phyloP scores from a whole-genome alignment of 2,113 vertebrate species.

The Pelusios castaneus region DNA sequence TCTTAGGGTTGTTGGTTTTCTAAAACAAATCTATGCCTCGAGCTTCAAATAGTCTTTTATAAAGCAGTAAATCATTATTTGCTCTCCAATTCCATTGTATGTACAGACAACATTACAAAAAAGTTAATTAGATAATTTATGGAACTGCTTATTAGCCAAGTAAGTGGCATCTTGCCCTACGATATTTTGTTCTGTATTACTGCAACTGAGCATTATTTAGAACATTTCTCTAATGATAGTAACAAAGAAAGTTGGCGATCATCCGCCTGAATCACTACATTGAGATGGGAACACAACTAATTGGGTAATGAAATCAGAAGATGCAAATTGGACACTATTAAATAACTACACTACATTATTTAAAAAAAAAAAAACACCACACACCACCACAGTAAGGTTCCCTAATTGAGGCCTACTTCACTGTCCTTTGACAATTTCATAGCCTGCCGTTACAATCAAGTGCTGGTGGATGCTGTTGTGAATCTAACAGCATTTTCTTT shows the following conservation, averaged over 20 bases:
- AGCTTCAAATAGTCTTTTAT: background rate
- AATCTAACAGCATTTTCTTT: background rate
- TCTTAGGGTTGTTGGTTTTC: background rate
- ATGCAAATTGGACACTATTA: background rate
- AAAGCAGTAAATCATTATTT: background rate
- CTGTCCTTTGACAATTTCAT: accelerated
- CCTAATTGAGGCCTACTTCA: background rate
- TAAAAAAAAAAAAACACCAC: slow-evolving; percentile 1
- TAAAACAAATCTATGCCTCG: background rate
- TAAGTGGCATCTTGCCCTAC: background rate
- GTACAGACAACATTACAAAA: background rate
- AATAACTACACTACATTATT: background rate
- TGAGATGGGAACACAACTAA: slow-evolving; percentile 14
- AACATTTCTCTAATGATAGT: background rate
- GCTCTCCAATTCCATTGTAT: background rate
- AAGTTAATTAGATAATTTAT: background rate
- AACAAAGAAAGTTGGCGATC: background rate
- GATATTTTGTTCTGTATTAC: background rate
- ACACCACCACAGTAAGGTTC: background rate
- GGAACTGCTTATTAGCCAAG: background rate
- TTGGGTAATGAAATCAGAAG: background rate
- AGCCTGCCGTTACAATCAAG: background rate
- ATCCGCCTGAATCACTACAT: background rate
- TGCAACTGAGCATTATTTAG: background rate
- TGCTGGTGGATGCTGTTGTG: background rate